Conservation (phyloP, 2,797 vertebrate species). For the Chlorospingus flavigularis region DNA sequence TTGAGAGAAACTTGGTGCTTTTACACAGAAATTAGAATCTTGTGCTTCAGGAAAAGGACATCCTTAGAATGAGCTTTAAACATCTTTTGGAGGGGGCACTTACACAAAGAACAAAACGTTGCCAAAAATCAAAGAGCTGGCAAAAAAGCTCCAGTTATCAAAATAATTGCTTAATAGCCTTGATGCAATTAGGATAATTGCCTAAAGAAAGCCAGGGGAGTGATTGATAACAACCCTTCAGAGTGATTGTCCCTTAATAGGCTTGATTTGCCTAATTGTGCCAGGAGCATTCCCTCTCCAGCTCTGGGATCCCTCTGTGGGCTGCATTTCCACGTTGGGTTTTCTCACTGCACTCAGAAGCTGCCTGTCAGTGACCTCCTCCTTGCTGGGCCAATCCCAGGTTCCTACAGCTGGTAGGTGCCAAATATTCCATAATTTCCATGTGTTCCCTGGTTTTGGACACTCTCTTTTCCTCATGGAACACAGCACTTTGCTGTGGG, state of each 20-base stretch:
- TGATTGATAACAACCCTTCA: background rate
- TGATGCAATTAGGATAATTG: background rate
- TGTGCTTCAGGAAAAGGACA: background rate
- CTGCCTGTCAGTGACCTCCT: fast-evolving
- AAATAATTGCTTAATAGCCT: background rate
- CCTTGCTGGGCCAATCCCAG: background rate
- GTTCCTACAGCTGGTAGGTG: background rate
- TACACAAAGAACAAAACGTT: background rate
- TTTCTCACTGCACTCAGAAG: fast-evolving
- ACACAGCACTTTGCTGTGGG: background rate
- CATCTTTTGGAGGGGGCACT: background rate
- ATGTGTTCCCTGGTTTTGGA: fast-evolving
- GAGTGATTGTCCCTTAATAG: background rate
- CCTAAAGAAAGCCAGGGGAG: background rate
- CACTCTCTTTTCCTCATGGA: background rate
- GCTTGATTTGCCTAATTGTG: background rate
- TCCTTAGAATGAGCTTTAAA: background rate
- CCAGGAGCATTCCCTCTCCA: background rate
- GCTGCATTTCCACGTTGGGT: background rate
- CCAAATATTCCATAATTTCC: background rate
- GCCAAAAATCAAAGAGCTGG: background rate
- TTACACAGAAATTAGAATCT: background rate
- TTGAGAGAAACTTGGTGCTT: background rate
- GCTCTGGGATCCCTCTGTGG: background rate
- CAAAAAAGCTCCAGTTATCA: background rate